Base-by-base conservation (phyloP, 2,888 invertebrate species). In the Drosophila ustulata region DNA sequence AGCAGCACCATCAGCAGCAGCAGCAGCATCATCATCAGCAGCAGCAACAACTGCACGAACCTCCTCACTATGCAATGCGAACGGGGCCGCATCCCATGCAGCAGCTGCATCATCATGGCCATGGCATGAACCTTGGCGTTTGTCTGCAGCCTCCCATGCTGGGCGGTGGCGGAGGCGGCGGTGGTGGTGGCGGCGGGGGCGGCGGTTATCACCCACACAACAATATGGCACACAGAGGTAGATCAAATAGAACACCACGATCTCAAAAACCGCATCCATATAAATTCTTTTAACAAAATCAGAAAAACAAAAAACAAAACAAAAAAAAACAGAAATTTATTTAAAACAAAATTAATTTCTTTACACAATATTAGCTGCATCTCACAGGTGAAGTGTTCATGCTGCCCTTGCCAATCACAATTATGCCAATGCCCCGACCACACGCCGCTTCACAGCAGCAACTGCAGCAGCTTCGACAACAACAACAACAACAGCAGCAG, bases 151-250 rank as follows among this genome's bases (percentile, higher is more conserved):
- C 63, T 13, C 59, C 66, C 39, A 73, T 76, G 80, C 66, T 47
- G 49, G 63, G 76, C 63, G 72, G 73, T 57, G 71, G 75, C 25
- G 75, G 65, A 8, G 66, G 57, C 47, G 62, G 63, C 5, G 70
- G 64, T 7, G 71, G 37, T 53, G 71, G 75, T 13, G 75, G 65
- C 11, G 66, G 57, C 47, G 62, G 63, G 11, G 69, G 64, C 18
- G 71, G 82, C 66, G 61, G 64, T 69, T 75, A 80, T 68, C 83
- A 89, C 76, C 91, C 88, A 80, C 91, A 91, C 79, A 90, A 88
- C 79, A 90, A 88, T 75, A 91, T 92, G 90, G 91, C 92, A 89
- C 92, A 93, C 77, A 91, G 93, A 93, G 93, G 93, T 93, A 93
- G 93, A 93, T 91, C 89, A 74, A 77, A 81, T 67, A 85, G 91